A percentile compares a stretch with the other conserved stretches of the same genome.
Evolutionary conservation across 2,797 vertebrate species (phyloP).

Genomic region (Poecilia wingei): DNA sequence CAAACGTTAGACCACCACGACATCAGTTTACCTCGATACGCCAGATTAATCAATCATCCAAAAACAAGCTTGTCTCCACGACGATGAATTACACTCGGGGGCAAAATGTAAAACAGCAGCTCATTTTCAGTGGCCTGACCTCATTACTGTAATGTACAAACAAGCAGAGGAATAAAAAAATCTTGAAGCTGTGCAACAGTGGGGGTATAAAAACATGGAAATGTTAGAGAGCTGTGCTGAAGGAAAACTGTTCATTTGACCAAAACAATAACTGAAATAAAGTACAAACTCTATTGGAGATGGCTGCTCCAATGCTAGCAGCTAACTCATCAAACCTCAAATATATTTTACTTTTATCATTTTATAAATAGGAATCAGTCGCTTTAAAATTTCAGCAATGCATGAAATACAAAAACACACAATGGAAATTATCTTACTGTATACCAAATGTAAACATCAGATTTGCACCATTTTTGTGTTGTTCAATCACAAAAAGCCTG

Average conservation of each 20-base stretch:
- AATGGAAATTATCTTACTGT: not conserved
- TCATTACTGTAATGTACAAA: constrained; percentile 22
- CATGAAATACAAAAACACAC: not conserved
- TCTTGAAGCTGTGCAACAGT: constrained; percentile 21
- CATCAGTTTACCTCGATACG: constrained; percentile 66
- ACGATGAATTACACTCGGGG: constrained; percentile 44
- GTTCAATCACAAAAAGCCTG: not conserved
- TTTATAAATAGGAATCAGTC: not conserved
- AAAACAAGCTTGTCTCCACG: constrained; percentile 43
- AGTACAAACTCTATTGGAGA: not conserved
- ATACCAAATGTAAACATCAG: not conserved
- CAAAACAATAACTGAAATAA: not conserved
- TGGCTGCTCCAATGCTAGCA: not conserved
- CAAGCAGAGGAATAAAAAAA: constrained; percentile 12
- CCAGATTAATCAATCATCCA: constrained; percentile 66
- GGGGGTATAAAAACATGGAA: constrained; percentile 17
- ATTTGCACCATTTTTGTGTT: not conserved
- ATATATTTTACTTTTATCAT: not conserved
- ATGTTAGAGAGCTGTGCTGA: not conserved
- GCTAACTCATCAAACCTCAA: not conserved
- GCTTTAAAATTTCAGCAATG: not conserved
- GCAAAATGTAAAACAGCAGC: constrained; percentile 30
- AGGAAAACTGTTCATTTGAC: not conserved
- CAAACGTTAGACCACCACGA: constrained; percentile 53
- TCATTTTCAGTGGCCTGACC: constrained; percentile 38